Evolutionary conservation across 2,113 vertebrate species (phyloP).

Genomic region (Malaclemys terrapin): DNA sequence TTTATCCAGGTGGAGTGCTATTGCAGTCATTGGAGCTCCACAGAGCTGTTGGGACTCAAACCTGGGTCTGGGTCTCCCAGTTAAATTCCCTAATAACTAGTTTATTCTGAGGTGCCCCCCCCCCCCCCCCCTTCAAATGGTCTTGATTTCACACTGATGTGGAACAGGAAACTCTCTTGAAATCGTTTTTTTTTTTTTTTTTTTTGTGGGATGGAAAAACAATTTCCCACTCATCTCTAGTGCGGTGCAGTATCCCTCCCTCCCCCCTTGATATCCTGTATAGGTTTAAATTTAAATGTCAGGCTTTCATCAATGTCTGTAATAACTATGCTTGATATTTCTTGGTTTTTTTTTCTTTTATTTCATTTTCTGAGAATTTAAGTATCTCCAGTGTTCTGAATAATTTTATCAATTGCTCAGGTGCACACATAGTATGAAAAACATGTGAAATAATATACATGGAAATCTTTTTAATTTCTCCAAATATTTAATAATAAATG

Average conservation of each 20-base stretch:
- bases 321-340: neutral
- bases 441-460: neutral
- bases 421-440: neutral
- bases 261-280: neutral
- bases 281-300: neutral
- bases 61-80: neutral
- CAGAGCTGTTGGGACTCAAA: neutral
- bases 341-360: neutral
- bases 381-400: neutral
- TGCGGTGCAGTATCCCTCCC: neutral
- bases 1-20: neutral
- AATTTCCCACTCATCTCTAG: neutral
- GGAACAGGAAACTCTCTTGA: neutral
- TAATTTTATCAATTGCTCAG: neutral
- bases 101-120: neutral
- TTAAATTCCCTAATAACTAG: neutral
- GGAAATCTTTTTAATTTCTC: neutral
- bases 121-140: too few relatives aligned
- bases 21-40: accelerated
- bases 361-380: neutral
- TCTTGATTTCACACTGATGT: neutral
- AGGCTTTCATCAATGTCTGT: neutral
- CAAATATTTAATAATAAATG: constrained; percentile 7
- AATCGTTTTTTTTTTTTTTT: neutral
- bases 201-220: neutral